Evolutionary conservation across 2,113 vertebrate genomes (phyloP).

Genomic region (Fregetta grallaria): DNA sequence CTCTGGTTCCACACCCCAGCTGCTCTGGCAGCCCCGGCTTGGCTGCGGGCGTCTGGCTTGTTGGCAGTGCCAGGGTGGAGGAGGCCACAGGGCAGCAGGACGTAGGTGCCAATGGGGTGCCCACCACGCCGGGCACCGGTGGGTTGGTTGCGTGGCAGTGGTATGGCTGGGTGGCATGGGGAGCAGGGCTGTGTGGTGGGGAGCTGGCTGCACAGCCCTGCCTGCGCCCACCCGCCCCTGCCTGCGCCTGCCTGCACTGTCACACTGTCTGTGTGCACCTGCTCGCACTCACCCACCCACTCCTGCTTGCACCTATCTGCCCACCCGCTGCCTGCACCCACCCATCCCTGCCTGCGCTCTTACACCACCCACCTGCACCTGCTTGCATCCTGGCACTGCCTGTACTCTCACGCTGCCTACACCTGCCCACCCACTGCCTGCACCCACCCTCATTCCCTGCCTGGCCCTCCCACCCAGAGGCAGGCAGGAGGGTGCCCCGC

Average conservation of each 20-base stretch:
- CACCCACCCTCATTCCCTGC: not conserved
- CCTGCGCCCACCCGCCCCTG: not conserved
- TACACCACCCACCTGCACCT: not conserved
- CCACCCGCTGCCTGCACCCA: not conserved
- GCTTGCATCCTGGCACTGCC: not conserved
- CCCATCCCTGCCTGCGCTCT: not conserved
- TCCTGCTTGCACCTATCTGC: not conserved
- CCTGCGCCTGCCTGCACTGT: too few species aligned
- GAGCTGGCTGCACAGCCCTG: not conserved
- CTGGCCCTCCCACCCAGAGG: too few species aligned
- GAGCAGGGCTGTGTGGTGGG: not conserved
- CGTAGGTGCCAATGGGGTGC: not conserved
- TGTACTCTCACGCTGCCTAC: not conserved
- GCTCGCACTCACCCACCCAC: too few species aligned
- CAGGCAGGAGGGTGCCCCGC: not conserved
- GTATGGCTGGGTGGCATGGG: not conserved
- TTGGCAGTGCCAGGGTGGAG: not conserved
- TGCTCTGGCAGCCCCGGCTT: not conserved
- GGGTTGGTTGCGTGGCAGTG: not conserved
- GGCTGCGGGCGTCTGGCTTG: accelerated
- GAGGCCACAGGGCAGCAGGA: not conserved
- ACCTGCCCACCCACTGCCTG: not conserved
- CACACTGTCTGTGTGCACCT: not conserved
- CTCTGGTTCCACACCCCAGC: not conserved
- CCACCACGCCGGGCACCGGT: accelerated